phyloP scores from a whole-genome alignment of 2,113 vertebrate genomes.

The Sminthopsis crassicaudata region DNA sequence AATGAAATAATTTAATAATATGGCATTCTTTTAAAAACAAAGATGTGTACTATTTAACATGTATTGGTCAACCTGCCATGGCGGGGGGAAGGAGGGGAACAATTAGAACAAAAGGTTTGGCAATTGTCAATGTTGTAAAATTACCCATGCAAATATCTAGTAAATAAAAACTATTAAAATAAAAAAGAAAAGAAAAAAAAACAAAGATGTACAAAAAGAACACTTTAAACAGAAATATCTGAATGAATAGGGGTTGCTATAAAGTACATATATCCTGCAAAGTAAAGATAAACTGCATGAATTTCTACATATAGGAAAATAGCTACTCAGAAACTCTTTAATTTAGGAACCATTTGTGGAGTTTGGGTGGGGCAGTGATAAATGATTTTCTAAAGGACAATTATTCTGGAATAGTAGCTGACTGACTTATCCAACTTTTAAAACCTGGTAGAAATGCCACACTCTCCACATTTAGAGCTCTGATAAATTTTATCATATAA shows the following conservation, averaged over 20 bases:
- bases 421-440: background rate
- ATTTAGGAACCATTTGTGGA: background rate
- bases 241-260: slow-evolving; percentile 41
- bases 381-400: slow-evolving; percentile 40
- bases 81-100: too few relatives aligned
- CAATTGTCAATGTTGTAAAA: too few relatives aligned
- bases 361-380: background rate
- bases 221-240: slow-evolving; percentile 37
- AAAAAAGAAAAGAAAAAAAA: too few relatives aligned
- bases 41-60: too few relatives aligned
- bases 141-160: too few relatives aligned
- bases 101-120: too few relatives aligned
- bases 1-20: background rate
- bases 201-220: slow-evolving; percentile 15
- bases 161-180: too few relatives aligned
- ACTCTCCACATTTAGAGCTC: background rate
- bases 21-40: slow-evolving; percentile 34
- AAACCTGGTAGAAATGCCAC: background rate
- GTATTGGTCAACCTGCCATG: too few relatives aligned
- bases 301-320: slow-evolving; percentile 12
- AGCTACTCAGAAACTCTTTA: background rate
- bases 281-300: slow-evolving; percentile 43
- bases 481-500: background rate
- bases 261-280: background rate
- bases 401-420: slow-evolving; percentile 14